Evolutionary conservation across 2,797 vertebrate genomes (phyloP), one percentile per base, ranked within the genome.

Genomic region (Oreonectes daqikongensis): DNA sequence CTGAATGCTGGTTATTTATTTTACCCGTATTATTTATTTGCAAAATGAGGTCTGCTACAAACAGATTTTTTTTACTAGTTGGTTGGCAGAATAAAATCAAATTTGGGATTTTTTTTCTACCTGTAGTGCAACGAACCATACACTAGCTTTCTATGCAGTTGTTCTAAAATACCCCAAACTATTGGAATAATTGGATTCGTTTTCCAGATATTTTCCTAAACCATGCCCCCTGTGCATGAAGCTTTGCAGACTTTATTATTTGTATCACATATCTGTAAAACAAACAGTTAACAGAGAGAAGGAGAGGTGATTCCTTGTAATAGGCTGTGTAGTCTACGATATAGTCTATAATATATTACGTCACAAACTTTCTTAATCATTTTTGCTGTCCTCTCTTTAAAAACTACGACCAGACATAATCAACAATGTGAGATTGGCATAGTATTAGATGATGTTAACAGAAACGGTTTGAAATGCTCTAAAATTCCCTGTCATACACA

Each of bases 1-100:
- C 35, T 22, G 12, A 8, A 52, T 14, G 48, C 7, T 50, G 18
- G 6, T 18, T 48, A 48, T 12, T 74, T 53, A 40, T 65, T 65
- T 42, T 18, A 24, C 42, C 11, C 32, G 42, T 35, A 61, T n/a
- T n/a, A 73, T 73, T 24, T 64, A 63, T 63, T n/a, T 38, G 40
- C 12, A 35, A 63, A 50, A 7, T 20, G 28, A 2, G 46, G 46
- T 11, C 30, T 38, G 20, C 20, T 24, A 28, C 59, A 48, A 48
- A 3, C 11, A 57, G 55, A 7, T 10, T 60, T 48, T 32, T 32
- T 32, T 3, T 15, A 5, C 0, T 12, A 61, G 17, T 18, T 46
- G 44, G 4, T 18, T 46, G 17, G 46, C 18, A 6, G 14, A 17
- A 46, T 18, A 46, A n/a, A 46, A 7, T 35, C 7, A 9, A 35